phyloP scores from a whole-genome alignment of 2,888 invertebrate species.

The Platycheirus albimanus region DNA sequence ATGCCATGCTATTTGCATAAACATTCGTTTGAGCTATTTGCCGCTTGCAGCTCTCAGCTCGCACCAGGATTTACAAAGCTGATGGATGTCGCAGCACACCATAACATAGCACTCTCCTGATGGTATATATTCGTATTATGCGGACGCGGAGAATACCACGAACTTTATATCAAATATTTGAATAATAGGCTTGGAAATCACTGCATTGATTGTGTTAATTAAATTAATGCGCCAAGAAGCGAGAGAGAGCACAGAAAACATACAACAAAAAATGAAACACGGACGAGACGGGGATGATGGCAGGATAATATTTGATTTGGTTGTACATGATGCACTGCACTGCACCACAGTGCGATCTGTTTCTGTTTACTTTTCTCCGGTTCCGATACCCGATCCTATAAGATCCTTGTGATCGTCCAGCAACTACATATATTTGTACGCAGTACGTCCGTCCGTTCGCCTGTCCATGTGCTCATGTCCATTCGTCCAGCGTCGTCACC shows the following conservation, averaged over 20 bases:
- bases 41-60: constrained; percentile 56
- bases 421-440: constrained; percentile 11
- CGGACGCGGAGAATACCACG: constrained; percentile 55
- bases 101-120: neutral
- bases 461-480: neutral
- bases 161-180: constrained; percentile 76
- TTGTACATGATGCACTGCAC: constrained; percentile 23
- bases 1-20: constrained; percentile 71
- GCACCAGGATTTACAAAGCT: constrained; percentile 42
- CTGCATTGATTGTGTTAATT: constrained; percentile 75
- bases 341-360: constrained; percentile 28
- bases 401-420: constrained; percentile 68
- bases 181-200: constrained; percentile 72
- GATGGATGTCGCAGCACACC: constrained; percentile 24
- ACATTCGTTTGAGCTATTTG: constrained; percentile 73
- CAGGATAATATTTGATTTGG: constrained; percentile 74
- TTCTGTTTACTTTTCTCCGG: constrained; percentile 51
- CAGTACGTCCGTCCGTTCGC: neutral
- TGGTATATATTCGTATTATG: neutral
- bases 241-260: constrained; percentile 22
- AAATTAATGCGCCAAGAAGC: constrained; percentile 68
- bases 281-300: constrained; percentile 40
- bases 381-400: constrained; percentile 2
- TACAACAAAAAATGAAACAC: too few relatives aligned
- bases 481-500: neutral